Percentiles rank a stretch among this genome's conserved stretches.
Evolutionary conservation across 2,113 vertebrate genomes (phyloP).

Genomic region (Ranitomeya variabilis): DNA sequence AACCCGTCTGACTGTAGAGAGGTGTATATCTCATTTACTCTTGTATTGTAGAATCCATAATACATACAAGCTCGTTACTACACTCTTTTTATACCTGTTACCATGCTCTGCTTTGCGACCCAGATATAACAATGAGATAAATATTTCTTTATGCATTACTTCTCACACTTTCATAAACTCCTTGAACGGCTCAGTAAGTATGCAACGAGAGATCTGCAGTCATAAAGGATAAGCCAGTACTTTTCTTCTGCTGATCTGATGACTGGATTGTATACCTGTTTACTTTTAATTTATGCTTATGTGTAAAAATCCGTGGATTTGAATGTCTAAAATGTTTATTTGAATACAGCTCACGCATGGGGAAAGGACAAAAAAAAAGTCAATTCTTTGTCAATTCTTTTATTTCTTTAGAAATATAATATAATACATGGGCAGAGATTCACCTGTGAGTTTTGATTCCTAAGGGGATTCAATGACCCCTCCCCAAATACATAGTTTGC

Average conservation of each 20-base stretch:
- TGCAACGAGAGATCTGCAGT: constrained; percentile 3
- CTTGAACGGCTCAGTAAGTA: constrained; percentile 32
- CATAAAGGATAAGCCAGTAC: constrained; percentile 3
- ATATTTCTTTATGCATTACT: constrained; percentile 2
- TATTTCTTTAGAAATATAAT: not conserved
- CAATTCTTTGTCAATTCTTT: not conserved
- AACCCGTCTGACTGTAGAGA: not conserved
- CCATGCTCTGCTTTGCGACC: not conserved
- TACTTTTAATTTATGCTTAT: constrained; percentile 30
- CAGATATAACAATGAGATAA: not conserved
- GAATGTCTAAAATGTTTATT: constrained; percentile 9
- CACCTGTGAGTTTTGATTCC: too few relatives aligned
- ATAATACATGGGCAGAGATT: too few relatives aligned
- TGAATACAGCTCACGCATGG: not conserved
- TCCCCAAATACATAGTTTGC: too few relatives aligned
- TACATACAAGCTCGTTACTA: constrained; percentile 1
- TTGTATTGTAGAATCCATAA: not conserved
- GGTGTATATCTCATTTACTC: not conserved
- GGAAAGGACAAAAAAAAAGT: constrained; percentile 5
- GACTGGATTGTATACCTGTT: constrained; percentile 25
- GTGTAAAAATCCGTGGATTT: not conserved
- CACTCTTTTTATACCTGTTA: not conserved
- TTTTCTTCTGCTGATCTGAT: constrained; percentile 26
- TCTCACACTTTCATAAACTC: constrained; percentile 20
- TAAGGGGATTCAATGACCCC: too few relatives aligned